Evolutionary conservation across 2,113 vertebrate genomes (phyloP).

Genomic region (Urocynchramus pylzowi): DNA sequence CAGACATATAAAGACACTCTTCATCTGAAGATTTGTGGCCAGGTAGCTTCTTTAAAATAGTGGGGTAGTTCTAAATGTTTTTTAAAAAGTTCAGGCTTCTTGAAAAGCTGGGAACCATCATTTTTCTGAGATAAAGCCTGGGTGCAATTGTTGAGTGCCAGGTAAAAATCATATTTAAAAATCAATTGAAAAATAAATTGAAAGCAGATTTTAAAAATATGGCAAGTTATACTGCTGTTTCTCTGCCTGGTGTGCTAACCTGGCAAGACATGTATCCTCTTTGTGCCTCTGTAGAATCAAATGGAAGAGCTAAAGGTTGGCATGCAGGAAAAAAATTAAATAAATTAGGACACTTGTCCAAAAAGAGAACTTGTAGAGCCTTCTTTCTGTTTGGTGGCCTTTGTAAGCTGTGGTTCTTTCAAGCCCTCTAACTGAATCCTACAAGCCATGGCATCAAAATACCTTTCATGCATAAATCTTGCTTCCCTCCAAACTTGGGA

Average conservation of each 20-base stretch:
- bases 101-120: not conserved
- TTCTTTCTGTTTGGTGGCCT: not conserved
- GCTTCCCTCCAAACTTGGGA: not conserved
- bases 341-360: not conserved
- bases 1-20: not conserved
- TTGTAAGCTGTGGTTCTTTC: not conserved
- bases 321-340: not conserved
- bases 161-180: not conserved
- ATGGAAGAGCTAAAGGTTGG: not conserved
- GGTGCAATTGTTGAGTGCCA: not conserved
- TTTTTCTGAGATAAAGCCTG: not conserved
- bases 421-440: not conserved
- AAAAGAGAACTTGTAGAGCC: not conserved
- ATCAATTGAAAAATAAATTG: not conserved
- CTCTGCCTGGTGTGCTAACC: not conserved
- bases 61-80: not conserved
- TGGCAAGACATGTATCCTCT: accelerated
- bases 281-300: not conserved
- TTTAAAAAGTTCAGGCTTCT: not conserved
- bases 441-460: not conserved
- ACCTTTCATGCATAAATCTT: not conserved
- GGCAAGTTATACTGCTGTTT: not conserved
- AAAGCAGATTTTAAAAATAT: not conserved
- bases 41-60: not conserved
- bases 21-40: not conserved